Base-by-base conservation (phyloP, 2,113 vertebrate species). In the Gasterosteus aculeatus region DNA sequence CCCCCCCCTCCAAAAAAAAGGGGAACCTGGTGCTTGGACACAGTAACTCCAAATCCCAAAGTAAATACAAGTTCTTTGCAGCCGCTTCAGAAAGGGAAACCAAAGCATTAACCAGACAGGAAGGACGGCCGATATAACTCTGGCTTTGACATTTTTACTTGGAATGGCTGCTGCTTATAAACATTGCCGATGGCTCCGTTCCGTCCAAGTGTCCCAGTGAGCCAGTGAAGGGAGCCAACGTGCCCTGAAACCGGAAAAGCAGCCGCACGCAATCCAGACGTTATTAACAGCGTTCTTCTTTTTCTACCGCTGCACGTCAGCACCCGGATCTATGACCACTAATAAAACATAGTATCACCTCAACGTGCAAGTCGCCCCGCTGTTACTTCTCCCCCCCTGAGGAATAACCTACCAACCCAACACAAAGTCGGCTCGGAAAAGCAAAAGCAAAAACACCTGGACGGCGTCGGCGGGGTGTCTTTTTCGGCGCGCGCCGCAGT, bases 401-500 rank as follows among this genome's bases (percentile, higher is more conserved):
- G 15, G 3, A 18, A 19, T n/a, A 35, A 11, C 46, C 46, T 7
- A 44, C 35, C 26, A 18, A 54, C 33, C 0, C 5, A 62, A 44
- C 15, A 29, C 6, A 22, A 12, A 11, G 16, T 26, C n/a, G 18
- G 18, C 62, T 75, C 15, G 22, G 33, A 10, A 56, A 53, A 22
- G 35, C 33, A 38, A 16, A 53, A n/a, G 7, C 19, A 53, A 10
- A 53, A 22, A 56, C 31, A 51, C 57, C 38, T 12, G 68, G 38
- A 75, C 2, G 46, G 2, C 22, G 3, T n/a, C 49, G 46, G 53
- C 69, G 72, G 61, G 68, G 46, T 22, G 10, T 14, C 65, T 33
- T 31, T 31, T 11, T 11, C 0, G 18, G 47, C 38, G 53, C 31
- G 38, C 64, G 76, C 75, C 80, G 77, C 80, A 61, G 77, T 26